Evolutionary conservation across 2,797 vertebrate species (phyloP).

Genomic region (Choloepus didactylus): DNA sequence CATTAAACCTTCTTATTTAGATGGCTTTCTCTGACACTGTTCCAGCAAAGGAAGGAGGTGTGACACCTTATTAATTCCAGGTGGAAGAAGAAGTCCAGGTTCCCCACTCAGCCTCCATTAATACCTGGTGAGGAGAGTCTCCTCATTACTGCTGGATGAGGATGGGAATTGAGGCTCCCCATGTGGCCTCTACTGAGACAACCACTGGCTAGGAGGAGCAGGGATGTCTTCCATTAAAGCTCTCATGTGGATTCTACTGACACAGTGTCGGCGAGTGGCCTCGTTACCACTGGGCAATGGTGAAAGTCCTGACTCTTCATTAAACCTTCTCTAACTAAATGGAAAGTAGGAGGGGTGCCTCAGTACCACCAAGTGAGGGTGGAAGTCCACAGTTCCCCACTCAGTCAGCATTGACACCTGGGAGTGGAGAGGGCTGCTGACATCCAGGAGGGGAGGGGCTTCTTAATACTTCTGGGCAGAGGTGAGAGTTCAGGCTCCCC

Average conservation of each 20-base stretch:
- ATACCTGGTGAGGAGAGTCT: background rate
- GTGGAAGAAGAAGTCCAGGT: conserved; percentile 10
- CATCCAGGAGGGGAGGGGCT: background rate
- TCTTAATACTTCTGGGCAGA: background rate
- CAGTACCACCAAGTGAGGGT: background rate
- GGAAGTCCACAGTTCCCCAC: background rate
- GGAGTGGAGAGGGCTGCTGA: background rate
- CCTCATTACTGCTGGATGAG: conserved; percentile 21
- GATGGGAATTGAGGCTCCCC: background rate
- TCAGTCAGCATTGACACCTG: background rate
- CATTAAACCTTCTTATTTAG: conserved; percentile 48
- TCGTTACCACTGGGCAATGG: background rate
- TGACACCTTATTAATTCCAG: conserved; percentile 23
- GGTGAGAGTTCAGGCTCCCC: background rate
- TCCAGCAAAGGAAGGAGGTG: background rate
- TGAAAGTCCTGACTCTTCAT: background rate
- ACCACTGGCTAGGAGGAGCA: background rate
- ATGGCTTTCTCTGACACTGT: background rate
- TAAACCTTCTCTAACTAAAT: background rate
- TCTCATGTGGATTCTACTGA: background rate
- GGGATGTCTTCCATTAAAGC: background rate
- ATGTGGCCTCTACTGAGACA: background rate
- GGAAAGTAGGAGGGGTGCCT: background rate
- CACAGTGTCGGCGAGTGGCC: background rate
- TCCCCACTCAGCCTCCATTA: background rate